These are phyloP conservation scores for Narcine bancroftii DNA, from an alignment of 2,113 vertebrate genomes.

Conservation along the genomic window DNA sequence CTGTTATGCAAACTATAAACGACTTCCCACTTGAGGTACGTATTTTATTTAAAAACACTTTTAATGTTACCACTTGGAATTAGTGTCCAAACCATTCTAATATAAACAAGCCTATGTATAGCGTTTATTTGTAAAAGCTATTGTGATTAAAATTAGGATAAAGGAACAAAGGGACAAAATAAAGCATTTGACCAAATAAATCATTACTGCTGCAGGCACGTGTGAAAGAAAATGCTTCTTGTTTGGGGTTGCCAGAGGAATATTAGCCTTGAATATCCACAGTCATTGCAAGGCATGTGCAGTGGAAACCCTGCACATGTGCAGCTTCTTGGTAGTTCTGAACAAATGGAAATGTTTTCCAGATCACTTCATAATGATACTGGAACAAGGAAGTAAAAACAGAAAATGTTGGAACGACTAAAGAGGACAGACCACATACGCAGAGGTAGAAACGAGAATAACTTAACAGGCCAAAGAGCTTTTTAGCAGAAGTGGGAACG, in stretches of 20 bases:
- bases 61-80: neutral
- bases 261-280: neutral
- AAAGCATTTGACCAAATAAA: neutral
- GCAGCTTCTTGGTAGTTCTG: neutral
- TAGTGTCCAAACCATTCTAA: neutral
- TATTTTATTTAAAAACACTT: neutral
- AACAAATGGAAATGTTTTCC: neutral
- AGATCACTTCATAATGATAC: no score
- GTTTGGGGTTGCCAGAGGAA: neutral
- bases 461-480: no score
- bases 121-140: neutral
- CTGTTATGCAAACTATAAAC: neutral
- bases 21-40: neutral
- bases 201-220: neutral
- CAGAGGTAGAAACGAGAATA: no score
- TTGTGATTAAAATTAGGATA: neutral
- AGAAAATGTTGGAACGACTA: no score
- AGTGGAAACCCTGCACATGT: neutral
- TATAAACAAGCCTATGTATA: neutral
- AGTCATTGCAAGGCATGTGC: neutral
- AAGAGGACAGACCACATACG: no score
- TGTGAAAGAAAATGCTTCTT: neutral
- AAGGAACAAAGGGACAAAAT: neutral
- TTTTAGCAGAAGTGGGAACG: no score
- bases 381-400: no score